These are phyloP conservation scores for Corythaeola cristata DNA, from an alignment of 2,113 vertebrate species.

Conservation along the genomic window DNA sequence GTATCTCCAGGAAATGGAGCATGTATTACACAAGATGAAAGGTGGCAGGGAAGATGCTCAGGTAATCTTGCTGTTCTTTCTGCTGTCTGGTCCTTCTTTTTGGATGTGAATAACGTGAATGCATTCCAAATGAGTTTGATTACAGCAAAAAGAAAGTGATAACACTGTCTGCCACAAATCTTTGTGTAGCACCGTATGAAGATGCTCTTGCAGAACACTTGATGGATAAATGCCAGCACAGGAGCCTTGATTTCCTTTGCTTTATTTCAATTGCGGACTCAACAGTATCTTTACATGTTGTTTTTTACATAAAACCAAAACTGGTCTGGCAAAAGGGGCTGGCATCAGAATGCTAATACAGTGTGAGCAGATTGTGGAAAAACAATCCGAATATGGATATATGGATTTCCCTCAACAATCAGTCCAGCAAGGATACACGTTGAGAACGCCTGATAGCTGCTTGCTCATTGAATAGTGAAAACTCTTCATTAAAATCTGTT, in stretches of 20 bases:
- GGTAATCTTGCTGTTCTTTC: background rate
- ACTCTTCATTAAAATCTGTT: background rate
- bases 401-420: background rate
- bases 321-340: background rate
- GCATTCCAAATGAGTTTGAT: background rate
- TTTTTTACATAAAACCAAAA: background rate
- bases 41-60: background rate
- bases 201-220: background rate
- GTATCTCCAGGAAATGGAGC: background rate
- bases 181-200: background rate
- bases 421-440: accelerated
- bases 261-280: background rate
- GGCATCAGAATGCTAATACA: background rate
- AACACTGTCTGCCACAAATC: background rate
- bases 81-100: background rate
- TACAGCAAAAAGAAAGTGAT: background rate
- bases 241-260: background rate
- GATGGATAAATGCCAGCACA: background rate
- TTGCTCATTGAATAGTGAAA: background rate
- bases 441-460: background rate
- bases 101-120: background rate
- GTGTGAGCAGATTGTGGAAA: background rate
- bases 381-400: background rate
- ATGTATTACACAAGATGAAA: accelerated
- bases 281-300: too few relatives aligned